Conservation (phyloP, 1,140 invertebrate genomes). For the Sycobia sp. region DNA sequence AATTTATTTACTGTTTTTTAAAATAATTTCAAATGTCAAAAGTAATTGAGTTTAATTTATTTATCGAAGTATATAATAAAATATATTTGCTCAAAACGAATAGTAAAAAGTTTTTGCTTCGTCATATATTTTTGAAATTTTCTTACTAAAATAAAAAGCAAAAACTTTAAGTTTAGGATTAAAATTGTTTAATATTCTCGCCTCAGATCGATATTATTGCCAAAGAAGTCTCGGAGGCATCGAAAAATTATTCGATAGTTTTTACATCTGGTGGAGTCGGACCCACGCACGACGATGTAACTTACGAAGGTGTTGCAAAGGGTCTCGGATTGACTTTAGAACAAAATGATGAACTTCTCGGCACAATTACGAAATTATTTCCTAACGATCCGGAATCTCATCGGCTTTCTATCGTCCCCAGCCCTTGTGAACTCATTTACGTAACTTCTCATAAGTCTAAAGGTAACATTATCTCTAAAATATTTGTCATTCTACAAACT, state of each 20-base stretch:
- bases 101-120: too few species aligned
- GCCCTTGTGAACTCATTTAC: slow-evolving; percentile 45
- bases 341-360: slow-evolving; percentile 62
- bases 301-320: slow-evolving; percentile 71
- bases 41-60: too few species aligned
- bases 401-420: slow-evolving; percentile 44
- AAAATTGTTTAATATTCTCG: too few species aligned
- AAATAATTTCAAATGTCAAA: too few species aligned
- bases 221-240: slow-evolving; percentile 66
- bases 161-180: too few species aligned
- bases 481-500: too few species aligned
- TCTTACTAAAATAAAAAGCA: too few species aligned
- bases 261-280: slow-evolving; percentile 78
- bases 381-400: slow-evolving; percentile 39
- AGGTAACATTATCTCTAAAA: slow-evolving; percentile 20
- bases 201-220: slow-evolving; percentile 46
- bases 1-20: too few species aligned
- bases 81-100: too few species aligned
- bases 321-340: slow-evolving; percentile 66
- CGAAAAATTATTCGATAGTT: slow-evolving; percentile 62
- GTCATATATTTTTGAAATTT: too few species aligned
- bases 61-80: too few species aligned
- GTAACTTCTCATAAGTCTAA: slow-evolving; percentile 33
- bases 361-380: slow-evolving; percentile 54
- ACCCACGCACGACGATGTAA: slow-evolving; percentile 79